Percentiles rank a stretch among this genome's conserved stretches.
Evolutionary conservation across 2,797 vertebrate genomes (phyloP).

Genomic region (Gadopsis bispinosus): DNA sequence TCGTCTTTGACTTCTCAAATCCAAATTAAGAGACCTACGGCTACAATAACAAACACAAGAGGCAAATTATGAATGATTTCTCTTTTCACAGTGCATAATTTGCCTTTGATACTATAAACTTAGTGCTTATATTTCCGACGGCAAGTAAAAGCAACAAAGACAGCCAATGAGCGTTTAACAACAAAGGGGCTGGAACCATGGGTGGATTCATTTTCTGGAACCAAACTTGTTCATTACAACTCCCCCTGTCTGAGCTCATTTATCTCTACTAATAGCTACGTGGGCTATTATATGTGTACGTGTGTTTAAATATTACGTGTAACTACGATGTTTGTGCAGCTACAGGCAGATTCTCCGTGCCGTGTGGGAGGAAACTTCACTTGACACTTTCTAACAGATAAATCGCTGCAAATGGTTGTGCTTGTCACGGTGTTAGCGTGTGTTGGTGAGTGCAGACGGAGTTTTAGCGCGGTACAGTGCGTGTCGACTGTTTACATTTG

Average conservation of each 20-base stretch:
- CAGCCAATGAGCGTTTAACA: constrained; percentile 39
- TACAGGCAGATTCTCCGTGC: neutral
- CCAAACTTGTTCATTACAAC: neutral
- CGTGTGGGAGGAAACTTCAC: neutral
- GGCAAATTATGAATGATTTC: neutral
- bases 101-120: fast-evolving
- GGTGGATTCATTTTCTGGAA: neutral
- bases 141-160: constrained; percentile 20
- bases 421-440: fast-evolving
- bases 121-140: neutral
- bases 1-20: neutral
- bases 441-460: neutral
- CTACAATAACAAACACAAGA: neutral
- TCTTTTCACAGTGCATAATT: neutral
- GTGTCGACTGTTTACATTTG: constrained; percentile 61
- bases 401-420: neutral
- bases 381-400: neutral
- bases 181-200: constrained; percentile 18
- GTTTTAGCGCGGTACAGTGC: neutral
- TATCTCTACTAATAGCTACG: fast-evolving
- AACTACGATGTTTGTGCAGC: neutral
- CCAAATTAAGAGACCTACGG: neutral
- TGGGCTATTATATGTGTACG: fast-evolving
- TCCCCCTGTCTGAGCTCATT: neutral
- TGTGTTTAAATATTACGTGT: neutral